Percentiles rank a stretch among this genome's conserved stretches.
These are phyloP conservation scores for Microplitis deprimator DNA, from an alignment of 2,888 invertebrate genomes.

Conservation along the genomic window DNA sequence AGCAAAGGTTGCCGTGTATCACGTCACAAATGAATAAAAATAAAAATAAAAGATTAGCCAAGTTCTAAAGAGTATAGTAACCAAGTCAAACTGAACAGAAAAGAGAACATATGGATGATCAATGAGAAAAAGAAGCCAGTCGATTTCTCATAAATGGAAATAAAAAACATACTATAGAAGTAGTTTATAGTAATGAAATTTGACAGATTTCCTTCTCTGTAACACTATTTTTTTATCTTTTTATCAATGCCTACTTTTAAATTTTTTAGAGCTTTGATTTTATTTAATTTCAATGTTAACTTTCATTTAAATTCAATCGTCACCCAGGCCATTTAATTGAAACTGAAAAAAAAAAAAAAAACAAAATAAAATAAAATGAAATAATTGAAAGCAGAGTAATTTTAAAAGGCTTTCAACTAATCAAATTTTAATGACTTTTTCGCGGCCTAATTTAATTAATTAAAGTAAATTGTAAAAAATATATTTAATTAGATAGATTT, in stretches of 20 bases:
- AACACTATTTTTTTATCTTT: no score
- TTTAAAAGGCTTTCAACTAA: not conserved
- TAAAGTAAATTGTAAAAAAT: not conserved
- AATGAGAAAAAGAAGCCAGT: no score
- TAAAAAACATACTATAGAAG: no score
- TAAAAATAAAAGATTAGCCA: not conserved
- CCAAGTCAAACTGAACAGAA: no score
- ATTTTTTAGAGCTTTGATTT: not conserved
- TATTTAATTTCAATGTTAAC: not conserved
- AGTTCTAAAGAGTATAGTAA: not conserved
- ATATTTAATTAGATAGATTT: not conserved
- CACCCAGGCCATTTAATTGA: not conserved
- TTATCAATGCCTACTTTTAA: not conserved
- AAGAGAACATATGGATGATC: no score
- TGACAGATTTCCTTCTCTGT: no score
- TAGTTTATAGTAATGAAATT: no score
- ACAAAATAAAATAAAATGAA: not conserved
- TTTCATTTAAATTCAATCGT: not conserved
- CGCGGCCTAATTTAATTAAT: not conserved
- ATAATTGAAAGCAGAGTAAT: not conserved
- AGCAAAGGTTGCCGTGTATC: constrained; percentile 2
- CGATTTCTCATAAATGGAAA: no score
- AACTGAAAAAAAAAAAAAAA: not conserved
- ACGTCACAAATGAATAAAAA: not conserved
- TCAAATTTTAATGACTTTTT: not conserved